These are phyloP conservation scores for Piscicola geometra DNA, from an alignment of 2,888 invertebrate genomes.

Conservation along the genomic window DNA sequence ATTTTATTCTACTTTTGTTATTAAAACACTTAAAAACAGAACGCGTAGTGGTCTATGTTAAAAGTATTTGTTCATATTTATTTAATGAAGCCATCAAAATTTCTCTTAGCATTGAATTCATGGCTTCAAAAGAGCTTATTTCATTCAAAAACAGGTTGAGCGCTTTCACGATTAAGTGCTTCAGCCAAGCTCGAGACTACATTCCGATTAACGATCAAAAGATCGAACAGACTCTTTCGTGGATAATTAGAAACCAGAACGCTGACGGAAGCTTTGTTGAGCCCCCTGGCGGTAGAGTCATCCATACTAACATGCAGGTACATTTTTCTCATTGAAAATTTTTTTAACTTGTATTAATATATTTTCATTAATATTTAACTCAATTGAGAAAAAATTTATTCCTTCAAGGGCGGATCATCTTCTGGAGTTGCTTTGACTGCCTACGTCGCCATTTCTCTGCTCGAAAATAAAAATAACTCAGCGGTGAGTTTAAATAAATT, in stretches of 20 bases:
- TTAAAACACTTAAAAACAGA: no score
- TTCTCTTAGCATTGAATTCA: no score
- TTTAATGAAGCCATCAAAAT: no score
- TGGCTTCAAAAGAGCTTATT: no score
- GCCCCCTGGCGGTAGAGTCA: conserved; percentile 63
- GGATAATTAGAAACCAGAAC: conserved; percentile 73
- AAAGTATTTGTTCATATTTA: no score
- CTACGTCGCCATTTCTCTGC: conserved; percentile 71
- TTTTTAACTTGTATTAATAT: no score
- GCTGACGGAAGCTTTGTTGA: conserved; percentile 73
- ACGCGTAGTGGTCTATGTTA: no score
- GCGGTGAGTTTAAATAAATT: neutral
- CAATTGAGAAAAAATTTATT: neutral
- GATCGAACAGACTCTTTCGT: conserved; percentile 67
- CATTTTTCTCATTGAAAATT: no score
- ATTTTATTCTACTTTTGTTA: no score
- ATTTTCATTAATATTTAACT: neutral
- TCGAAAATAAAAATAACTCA: conserved; percentile 59
- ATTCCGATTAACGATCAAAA: conserved; percentile 33
- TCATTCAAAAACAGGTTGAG: conserved; percentile 33
- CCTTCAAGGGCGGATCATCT: conserved; percentile 63
- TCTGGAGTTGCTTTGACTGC: conserved; percentile 75
- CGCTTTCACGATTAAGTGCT: conserved; percentile 29
- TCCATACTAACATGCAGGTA: conserved; percentile 69
- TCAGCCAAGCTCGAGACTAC: conserved; percentile 30